Conservation (phyloP, 2,113 vertebrate species). For the Halcyon malimbica region DNA sequence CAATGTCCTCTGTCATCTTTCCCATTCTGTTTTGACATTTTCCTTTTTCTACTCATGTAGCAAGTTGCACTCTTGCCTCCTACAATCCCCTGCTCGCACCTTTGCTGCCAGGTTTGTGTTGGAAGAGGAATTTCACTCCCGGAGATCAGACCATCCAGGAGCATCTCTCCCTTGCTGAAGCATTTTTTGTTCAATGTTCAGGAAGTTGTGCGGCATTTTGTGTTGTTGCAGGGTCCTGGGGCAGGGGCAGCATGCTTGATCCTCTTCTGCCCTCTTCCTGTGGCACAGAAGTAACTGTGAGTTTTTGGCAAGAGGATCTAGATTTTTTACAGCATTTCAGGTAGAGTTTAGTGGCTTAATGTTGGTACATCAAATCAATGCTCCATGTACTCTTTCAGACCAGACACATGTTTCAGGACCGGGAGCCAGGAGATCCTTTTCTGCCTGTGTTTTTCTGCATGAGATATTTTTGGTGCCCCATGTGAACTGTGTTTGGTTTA, state of each 20-base stretch:
- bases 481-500: not conserved
- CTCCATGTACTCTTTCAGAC: not conserved
- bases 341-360: not conserved
- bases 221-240: not conserved
- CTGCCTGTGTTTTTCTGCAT: not conserved
- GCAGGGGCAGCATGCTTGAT: not conserved
- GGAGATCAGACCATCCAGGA: not conserved
- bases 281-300: not conserved
- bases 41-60: not conserved
- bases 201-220: not conserved
- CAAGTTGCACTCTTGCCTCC: not conserved
- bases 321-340: not conserved
- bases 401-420: not conserved
- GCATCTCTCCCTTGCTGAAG: not conserved
- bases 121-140: not conserved
- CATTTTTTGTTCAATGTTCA: not conserved
- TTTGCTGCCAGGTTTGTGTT: not conserved
- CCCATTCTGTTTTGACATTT: not conserved
- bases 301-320: not conserved
- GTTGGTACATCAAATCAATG: not conserved
- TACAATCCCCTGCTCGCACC: not conserved
- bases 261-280: slow-evolving; percentile 21
- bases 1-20: not conserved
- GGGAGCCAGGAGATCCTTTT: not conserved
- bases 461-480: not conserved